Evolutionary conservation across 2,888 invertebrate species (phyloP).

Genomic region (Tricholauxania praeusta): DNA sequence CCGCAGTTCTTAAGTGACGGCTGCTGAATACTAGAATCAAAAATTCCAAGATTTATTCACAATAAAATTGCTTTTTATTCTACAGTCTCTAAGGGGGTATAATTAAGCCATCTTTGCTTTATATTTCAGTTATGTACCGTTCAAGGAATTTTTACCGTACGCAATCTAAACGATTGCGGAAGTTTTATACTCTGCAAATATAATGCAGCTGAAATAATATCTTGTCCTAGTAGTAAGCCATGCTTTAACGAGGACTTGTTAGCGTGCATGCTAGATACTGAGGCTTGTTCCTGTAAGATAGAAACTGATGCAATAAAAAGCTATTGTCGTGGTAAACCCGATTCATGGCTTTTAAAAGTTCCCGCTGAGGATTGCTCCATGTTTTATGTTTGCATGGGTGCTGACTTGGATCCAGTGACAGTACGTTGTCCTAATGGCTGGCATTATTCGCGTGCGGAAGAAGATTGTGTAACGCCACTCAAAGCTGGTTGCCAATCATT

Average conservation of each 20-base stretch:
- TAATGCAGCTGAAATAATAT: background rate
- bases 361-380: slow-evolving; percentile 40
- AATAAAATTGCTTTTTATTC: no score
- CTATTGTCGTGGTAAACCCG: background rate
- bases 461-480: slow-evolving; percentile 42
- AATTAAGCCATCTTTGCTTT: no score
- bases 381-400: slow-evolving; percentile 46
- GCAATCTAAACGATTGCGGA: slow-evolving; percentile 42
- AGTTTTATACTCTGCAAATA: slow-evolving; percentile 49
- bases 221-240: background rate
- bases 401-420: slow-evolving; percentile 23
- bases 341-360: slow-evolving; percentile 30
- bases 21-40: no score
- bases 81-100: no score
- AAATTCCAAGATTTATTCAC: no score
- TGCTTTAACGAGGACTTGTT: slow-evolving; percentile 25
- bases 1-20: no score
- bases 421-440: slow-evolving; percentile 43
- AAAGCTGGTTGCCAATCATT: slow-evolving; percentile 46
- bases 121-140: slow-evolving; percentile 38
- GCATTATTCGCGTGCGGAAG: slow-evolving; percentile 48
- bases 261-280: background rate
- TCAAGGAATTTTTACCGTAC: slow-evolving; percentile 2
- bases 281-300: no score
- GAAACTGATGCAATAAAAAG: background rate